Conservation (phyloP, 2,888 invertebrate species). For the Tromatobia lineatoria region DNA sequence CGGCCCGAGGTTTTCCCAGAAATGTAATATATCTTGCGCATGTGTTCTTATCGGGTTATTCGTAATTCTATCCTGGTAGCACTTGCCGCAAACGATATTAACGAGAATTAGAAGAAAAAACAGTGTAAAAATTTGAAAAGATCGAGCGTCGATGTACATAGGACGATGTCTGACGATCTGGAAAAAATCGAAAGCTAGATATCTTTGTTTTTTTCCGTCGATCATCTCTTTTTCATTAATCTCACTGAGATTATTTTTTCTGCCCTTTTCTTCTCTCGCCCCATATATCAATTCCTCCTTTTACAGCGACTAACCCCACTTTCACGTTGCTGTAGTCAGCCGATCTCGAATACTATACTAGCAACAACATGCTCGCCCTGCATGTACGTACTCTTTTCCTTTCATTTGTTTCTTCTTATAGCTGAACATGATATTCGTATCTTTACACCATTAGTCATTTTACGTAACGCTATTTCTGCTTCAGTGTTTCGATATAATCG, state of each 20-base stretch:
- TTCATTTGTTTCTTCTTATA: no score
- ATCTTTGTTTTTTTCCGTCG: conserved; percentile 27
- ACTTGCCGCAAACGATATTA: conserved; percentile 36
- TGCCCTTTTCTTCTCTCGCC: conserved; percentile 39
- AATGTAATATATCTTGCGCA: conserved; percentile 46
- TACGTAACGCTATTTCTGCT: no score
- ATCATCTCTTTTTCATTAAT: conserved; percentile 55
- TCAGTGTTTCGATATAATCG: no score
- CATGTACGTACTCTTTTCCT: no score
- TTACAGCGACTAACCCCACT: conserved; percentile 56
- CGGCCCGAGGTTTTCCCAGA: conserved; percentile 38
- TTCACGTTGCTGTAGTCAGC: background rate
- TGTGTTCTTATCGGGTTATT: conserved; percentile 51
- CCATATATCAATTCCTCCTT: conserved; percentile 52
- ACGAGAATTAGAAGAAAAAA: conserved; percentile 7
- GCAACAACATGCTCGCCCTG: no score
- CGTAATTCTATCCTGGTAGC: conserved; percentile 26
- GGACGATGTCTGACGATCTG: background rate
- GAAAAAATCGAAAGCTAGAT: conserved; percentile 30
- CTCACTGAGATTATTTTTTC: conserved; percentile 60
- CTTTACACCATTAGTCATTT: no score
- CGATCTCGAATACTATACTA: no score
- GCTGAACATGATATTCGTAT: no score
- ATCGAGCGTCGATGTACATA: background rate
- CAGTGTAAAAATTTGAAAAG: conserved; percentile 1